Base-by-base conservation (phyloP, 2,888 invertebrate species). In the Cactoblastis cactorum region DNA sequence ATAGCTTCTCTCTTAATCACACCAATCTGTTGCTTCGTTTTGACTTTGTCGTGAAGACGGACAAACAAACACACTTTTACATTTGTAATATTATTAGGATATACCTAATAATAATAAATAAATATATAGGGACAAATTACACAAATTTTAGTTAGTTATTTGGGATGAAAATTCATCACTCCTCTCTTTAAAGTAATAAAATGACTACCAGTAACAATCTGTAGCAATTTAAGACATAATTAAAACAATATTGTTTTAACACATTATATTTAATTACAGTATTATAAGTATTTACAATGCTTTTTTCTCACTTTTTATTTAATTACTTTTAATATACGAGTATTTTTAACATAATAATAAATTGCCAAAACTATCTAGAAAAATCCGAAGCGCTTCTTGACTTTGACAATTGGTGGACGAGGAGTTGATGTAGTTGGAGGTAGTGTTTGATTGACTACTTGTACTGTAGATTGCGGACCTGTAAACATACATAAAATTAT, bases 321-420 rank as follows among this genome's bases (percentile, higher is more conserved):
- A 28, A 4, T 9, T 28, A 28, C 1, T 4, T 9, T 4, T 28
- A 6, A 4, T 28, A 6, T 37, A 37, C 1, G 17, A 17, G 37
- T 37, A 37, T 37, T 9, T 17, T 37, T 37, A 15, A 14, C 15
- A 37, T 11, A n/a, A 9, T 12, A 34, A 3, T 34, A 2, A 12
- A 12, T 34, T 12, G 1, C 5, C 12, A 34, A 12, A 22, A 24
- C 5, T 15, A 28, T 43, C 28, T 17, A 28, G 17, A 43, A 43
- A 28, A 43, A 43, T 43, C 43, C 43, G 11, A 43, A 43, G 4
- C 43, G 43, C 8, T n/a, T 43, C 28, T 43, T 43, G 43, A 43
- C 28, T 43, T 43, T 43, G 2, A 43, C 43, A 2, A 43, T 28
- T 9, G 43, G 43, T 8, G 15, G 19, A 34, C n/a, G 4, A 35